Percentiles rank a stretch among this genome's conserved stretches.
Conservation (phyloP, 2,113 vertebrate species). For the Amphiprion percula region DNA sequence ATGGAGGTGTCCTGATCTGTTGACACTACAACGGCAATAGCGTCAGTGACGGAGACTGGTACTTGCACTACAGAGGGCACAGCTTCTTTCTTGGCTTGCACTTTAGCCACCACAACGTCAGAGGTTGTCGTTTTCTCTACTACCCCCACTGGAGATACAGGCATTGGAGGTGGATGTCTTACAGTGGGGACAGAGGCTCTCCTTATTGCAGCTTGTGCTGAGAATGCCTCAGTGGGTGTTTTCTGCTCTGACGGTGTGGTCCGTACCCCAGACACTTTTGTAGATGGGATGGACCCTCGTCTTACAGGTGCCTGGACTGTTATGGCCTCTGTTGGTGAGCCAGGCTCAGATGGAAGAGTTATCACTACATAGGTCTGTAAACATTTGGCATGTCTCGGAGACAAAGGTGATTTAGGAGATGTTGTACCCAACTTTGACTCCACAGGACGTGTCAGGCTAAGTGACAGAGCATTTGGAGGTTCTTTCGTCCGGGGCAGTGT, state of each 20-base stretch:
- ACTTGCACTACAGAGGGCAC: slow-evolving; percentile 41
- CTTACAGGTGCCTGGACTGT: slow-evolving; percentile 86
- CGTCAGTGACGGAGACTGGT: slow-evolving; percentile 35
- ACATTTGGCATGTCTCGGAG: slow-evolving; percentile 91
- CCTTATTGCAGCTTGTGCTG: slow-evolving; percentile 62
- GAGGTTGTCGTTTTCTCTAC: slow-evolving; percentile 35
- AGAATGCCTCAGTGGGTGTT: slow-evolving; percentile 61
- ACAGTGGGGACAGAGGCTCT: slow-evolving; percentile 73
- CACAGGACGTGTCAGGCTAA: slow-evolving; percentile 89
- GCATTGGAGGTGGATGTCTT: slow-evolving; percentile 57
- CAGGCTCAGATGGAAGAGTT: slow-evolving; percentile 95
- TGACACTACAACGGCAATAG: slow-evolving; percentile 20
- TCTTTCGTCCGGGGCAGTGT: slow-evolving; percentile 86
- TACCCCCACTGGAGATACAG: slow-evolving; percentile 24
- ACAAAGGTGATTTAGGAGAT: slow-evolving; percentile 94
- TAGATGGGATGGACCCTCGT: slow-evolving; percentile 75
- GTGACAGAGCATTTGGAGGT: slow-evolving; percentile 89
- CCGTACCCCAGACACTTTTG: slow-evolving; percentile 70
- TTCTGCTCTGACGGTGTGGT: slow-evolving; percentile 77
- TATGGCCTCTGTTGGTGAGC: slow-evolving; percentile 92
- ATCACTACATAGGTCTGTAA: slow-evolving; percentile 97
- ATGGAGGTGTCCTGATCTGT: slow-evolving; percentile 46
- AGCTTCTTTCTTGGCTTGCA: slow-evolving; percentile 53
- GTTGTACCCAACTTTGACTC: slow-evolving; percentile 87
- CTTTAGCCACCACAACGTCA: slow-evolving; percentile 25